Conservation (phyloP, 2,797 vertebrate species). For the Diplodus puntazzo region DNA sequence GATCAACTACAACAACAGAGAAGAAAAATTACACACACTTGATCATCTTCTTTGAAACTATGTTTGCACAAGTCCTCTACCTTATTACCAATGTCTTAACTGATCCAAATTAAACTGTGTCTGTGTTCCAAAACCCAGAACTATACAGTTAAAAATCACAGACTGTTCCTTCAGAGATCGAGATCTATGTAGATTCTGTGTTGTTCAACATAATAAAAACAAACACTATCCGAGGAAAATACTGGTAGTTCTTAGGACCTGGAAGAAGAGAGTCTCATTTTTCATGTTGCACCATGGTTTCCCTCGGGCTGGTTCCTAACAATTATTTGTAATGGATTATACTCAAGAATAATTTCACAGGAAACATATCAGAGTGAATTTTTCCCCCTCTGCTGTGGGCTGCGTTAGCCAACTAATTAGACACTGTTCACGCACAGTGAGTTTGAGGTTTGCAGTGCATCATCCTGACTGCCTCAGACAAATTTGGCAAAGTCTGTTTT, state of each 20-base stretch:
- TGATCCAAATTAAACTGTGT: neutral
- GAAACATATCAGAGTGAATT: neutral
- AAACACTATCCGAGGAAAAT: no score
- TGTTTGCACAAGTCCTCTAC: neutral
- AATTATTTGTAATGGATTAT: neutral
- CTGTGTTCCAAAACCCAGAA: neutral
- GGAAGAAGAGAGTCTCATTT: no score
- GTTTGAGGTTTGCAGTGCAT: conserved; percentile 5
- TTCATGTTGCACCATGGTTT: no score
- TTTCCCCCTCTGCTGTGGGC: neutral
- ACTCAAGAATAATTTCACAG: neutral
- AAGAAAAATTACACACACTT: neutral
- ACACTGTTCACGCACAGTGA: neutral
- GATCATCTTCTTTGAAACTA: neutral
- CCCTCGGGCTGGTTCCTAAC: no score
- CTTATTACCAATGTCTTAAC: neutral
- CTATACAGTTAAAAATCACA: neutral
- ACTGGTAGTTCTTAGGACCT: no score
- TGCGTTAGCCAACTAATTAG: neutral
- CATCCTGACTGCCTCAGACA: neutral
- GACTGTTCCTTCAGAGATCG: no score
- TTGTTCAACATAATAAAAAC: no score
- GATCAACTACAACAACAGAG: conserved; percentile 85
- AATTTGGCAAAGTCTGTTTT: conserved; percentile 6
- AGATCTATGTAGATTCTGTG: no score